Percentiles rank a stretch among this genome's conserved stretches.
Evolutionary conservation across 2,888 invertebrate genomes (phyloP).

Genomic region (Rhynchonema sp.): DNA sequence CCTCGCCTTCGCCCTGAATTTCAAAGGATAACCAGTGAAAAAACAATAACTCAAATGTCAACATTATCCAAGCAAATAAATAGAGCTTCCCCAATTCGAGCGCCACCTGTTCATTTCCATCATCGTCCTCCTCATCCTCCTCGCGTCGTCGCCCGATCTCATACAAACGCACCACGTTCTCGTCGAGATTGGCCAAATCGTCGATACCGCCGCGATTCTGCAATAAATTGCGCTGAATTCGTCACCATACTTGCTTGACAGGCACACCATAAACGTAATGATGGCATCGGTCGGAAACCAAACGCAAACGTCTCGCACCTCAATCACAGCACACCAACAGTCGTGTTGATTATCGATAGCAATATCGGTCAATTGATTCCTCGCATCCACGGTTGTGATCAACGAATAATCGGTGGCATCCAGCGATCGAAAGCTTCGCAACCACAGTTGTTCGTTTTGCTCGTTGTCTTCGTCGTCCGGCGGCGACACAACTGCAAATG

Average conservation of each 20-base stretch:
- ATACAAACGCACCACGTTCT: slow-evolving; percentile 73
- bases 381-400: slow-evolving; percentile 57
- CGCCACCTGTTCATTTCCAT: slow-evolving; percentile 8
- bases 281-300: too few relatives aligned
- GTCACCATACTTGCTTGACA: too few relatives aligned
- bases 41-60: too few relatives aligned
- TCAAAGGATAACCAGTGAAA: too few relatives aligned
- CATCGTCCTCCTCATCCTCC: slow-evolving; percentile 26
- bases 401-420: slow-evolving; percentile 74
- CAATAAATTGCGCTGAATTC: too few relatives aligned
- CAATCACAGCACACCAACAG: not conserved
- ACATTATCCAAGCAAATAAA: too few relatives aligned
- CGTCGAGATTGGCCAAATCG: not conserved
- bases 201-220: too few relatives aligned
- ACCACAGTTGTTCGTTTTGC: not conserved
- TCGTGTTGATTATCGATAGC: slow-evolving; percentile 37
- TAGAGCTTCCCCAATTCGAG: too few relatives aligned
- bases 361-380: slow-evolving; percentile 68
- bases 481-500: not conserved
- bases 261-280: too few relatives aligned
- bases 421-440: slow-evolving; percentile 54
- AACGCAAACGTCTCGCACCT: too few relatives aligned
- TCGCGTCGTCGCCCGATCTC: slow-evolving; percentile 70
- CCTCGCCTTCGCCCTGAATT: too few relatives aligned
- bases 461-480: slow-evolving; percentile 1